Evolutionary conservation across 37 sponge, comb jelly and placozoan genomes (phyloP).

Genomic region (Diacarnus erythraeanus): DNA sequence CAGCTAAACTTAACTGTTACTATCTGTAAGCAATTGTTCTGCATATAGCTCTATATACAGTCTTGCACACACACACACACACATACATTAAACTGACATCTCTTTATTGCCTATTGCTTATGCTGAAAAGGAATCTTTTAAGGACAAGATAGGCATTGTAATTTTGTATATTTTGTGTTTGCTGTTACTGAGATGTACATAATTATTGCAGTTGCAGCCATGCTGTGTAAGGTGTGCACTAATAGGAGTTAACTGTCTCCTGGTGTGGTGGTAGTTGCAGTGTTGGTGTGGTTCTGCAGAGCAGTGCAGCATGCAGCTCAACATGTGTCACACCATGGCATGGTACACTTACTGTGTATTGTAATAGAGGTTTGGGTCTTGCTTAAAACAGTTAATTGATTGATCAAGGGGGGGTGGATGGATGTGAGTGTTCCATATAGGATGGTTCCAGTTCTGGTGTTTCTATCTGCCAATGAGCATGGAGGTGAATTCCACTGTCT

Average conservation of each 20-base stretch:
- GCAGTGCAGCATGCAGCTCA: slow-evolving; percentile 14
- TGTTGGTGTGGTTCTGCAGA: slow-evolving; percentile 16
- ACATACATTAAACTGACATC: too few species aligned
- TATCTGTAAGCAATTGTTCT: background rate
- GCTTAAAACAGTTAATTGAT: too few species aligned
- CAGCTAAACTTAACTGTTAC: background rate
- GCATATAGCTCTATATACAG: too few species aligned
- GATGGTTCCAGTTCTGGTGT: background rate
- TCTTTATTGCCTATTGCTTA: too few species aligned
- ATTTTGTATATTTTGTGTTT: background rate
- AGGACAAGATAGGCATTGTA: background rate
- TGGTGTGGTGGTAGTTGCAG: slow-evolving; percentile 14
- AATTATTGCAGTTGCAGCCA: slow-evolving; percentile 3
- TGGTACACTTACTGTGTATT: too few species aligned
- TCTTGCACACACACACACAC: too few species aligned
- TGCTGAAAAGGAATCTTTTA: too few species aligned
- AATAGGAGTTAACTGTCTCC: slow-evolving; percentile 17
- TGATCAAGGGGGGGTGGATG: slow-evolving; percentile 3
- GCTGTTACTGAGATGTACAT: background rate
- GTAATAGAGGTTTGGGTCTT: too few species aligned
- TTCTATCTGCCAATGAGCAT: slow-evolving; percentile 32
- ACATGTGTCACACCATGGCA: too few species aligned
- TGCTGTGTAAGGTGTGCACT: slow-evolving; percentile 38
- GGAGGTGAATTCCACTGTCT: slow-evolving; percentile 19
- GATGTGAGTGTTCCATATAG: background rate